phyloP scores from a whole-genome alignment of 2,797 vertebrate species.

The Betta splendens region DNA sequence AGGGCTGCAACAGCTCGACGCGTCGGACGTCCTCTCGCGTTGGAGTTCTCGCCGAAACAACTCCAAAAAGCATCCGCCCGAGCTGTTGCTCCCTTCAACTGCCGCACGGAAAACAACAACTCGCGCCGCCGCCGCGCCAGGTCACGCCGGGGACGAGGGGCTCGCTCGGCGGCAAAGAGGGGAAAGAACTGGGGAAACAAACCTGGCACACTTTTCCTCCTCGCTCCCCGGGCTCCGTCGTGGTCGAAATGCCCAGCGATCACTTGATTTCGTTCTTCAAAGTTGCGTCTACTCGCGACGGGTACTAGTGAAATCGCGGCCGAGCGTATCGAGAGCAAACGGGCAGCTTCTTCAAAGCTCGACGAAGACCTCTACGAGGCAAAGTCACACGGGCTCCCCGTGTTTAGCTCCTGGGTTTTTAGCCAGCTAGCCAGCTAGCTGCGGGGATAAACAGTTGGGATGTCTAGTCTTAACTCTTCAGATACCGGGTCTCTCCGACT shows the following conservation, averaged over 20 bases:
- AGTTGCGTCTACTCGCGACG: conserved; percentile 62
- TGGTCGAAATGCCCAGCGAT: conserved; percentile 54
- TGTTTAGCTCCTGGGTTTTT: conserved; percentile 64
- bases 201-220: conserved; percentile 76
- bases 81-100: neutral
- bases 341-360: conserved; percentile 35
- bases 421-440: conserved; percentile 82
- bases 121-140: neutral
- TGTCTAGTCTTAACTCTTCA: conserved; percentile 77
- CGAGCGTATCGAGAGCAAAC: conserved; percentile 9
- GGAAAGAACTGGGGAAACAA: conserved; percentile 63
- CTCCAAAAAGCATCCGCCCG: neutral
- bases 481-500: conserved; percentile 57
- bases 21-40: neutral
- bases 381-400: conserved; percentile 66
- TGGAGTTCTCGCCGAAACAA: neutral
- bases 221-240: conserved; percentile 47
- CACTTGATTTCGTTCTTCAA: conserved; percentile 67
- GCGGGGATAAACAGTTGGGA: conserved; percentile 77
- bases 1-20: conserved; percentile 2
- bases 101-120: too few species aligned
- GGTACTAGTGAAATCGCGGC: conserved; percentile 34
- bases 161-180: conserved; percentile 4
- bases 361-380: conserved; percentile 50
- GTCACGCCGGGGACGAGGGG: neutral